These are phyloP conservation scores for Lepidurus couesii DNA, from an alignment of 1,140 invertebrate genomes.

Conservation along the genomic window DNA sequence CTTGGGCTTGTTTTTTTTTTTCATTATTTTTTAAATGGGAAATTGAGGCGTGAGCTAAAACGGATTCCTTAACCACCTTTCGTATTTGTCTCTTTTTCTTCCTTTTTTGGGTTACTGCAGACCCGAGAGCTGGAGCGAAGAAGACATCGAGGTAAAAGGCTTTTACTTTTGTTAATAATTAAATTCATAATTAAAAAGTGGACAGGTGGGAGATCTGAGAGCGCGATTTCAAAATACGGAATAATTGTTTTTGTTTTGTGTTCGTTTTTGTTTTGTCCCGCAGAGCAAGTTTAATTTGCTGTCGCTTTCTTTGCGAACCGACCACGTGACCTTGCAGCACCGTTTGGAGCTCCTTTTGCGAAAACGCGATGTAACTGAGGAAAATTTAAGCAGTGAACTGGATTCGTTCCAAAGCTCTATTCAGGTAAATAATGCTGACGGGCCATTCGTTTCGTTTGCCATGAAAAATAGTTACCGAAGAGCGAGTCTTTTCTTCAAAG, in stretches of 20 bases:
- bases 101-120: not conserved
- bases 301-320: slow-evolving; percentile 51
- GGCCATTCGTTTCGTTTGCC: no score
- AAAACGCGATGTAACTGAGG: slow-evolving; percentile 50
- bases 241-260: not conserved
- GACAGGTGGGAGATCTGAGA: not conserved
- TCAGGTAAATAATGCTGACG: slow-evolving; percentile 39
- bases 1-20: not conserved
- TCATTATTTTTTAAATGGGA: not conserved
- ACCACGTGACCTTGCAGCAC: slow-evolving; percentile 48
- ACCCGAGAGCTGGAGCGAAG: slow-evolving; percentile 7
- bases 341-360: slow-evolving; percentile 49
- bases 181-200: not conserved
- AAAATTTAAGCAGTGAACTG: slow-evolving; percentile 49
- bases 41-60: not conserved
- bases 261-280: slow-evolving; percentile 32
- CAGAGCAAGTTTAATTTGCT: slow-evolving; percentile 50
- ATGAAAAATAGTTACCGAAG: no score
- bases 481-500: not conserved
- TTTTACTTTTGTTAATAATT: not conserved
- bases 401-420: slow-evolving; percentile 44
- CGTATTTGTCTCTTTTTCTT: not conserved
- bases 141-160: not conserved
- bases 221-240: not conserved
- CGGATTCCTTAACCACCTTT: not conserved